Percentiles rank a stretch among this genome's conserved stretches.
Evolutionary conservation across 2,113 vertebrate genomes (phyloP).

Genomic region (Misgurnus mizolepis): DNA sequence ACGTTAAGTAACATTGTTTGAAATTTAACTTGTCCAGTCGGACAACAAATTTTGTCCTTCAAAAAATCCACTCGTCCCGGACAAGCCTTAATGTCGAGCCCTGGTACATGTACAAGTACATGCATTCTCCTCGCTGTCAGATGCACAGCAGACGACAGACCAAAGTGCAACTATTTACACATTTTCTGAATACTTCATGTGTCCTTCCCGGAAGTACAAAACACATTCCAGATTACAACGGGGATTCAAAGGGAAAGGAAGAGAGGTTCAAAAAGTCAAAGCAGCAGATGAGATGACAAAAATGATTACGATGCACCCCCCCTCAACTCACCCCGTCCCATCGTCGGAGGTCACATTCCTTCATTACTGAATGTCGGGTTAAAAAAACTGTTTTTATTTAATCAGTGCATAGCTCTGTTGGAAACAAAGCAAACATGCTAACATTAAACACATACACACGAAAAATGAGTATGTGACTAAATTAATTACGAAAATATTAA

Average conservation of each 20-base stretch:
- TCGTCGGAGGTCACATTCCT: slow-evolving; percentile 71
- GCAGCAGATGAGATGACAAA: slow-evolving; percentile 69
- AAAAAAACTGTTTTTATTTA: slow-evolving; percentile 40
- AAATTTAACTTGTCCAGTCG: no score
- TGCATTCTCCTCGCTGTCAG: not conserved
- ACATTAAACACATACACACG: not conserved
- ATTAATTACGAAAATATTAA: not conserved
- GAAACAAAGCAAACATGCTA: slow-evolving; percentile 42
- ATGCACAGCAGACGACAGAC: slow-evolving; percentile 42
- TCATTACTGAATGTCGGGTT: slow-evolving; percentile 57
- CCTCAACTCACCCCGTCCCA: slow-evolving; percentile 36
- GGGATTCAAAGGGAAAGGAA: slow-evolving; percentile 70
- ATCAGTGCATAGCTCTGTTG: slow-evolving; percentile 33
- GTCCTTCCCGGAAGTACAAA: slow-evolving; percentile 80
- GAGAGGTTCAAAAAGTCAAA: slow-evolving; percentile 73
- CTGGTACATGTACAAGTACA: no score
- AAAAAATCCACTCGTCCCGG: no score
- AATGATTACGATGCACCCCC: slow-evolving; percentile 59
- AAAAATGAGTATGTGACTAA: slow-evolving; percentile 6
- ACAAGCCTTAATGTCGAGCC: no score
- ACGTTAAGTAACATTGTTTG: no score
- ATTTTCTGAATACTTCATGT: slow-evolving; percentile 69
- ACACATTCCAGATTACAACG: slow-evolving; percentile 81
- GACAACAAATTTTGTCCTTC: no score
- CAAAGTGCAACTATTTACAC: slow-evolving; percentile 67